Conservation (phyloP, 2,113 vertebrate genomes). For the Oreochromis niloticus region DNA sequence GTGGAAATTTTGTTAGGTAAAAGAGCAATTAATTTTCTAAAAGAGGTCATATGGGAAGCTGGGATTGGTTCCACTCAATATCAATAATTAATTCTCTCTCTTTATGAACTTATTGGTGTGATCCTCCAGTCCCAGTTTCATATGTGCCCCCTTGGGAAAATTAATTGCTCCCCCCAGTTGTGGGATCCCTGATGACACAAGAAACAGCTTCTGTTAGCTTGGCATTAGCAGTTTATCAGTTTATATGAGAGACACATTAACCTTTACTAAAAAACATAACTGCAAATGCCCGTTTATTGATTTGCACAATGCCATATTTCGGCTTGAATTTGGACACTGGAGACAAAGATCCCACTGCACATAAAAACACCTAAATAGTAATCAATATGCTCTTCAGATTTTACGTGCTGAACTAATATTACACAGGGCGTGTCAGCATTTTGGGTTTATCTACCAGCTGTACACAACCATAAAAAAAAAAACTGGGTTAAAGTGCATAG, state of each 20-base stretch:
- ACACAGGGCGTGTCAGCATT: not conserved
- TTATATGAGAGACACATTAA: not conserved
- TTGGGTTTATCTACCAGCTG: not conserved
- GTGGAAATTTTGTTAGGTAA: not conserved
- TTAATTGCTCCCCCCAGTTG: not conserved
- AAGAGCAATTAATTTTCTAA: not conserved
- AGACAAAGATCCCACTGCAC: rapidly evolving
- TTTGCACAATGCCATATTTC: not conserved
- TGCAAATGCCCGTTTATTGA: not conserved
- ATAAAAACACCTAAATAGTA: not conserved
- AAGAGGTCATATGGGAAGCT: not conserved
- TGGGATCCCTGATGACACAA: not conserved
- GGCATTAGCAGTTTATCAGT: not conserved
- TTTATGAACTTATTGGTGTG: not conserved
- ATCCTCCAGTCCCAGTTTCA: not conserved
- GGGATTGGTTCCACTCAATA: not conserved
- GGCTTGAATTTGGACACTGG: not conserved
- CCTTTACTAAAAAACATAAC: not conserved
- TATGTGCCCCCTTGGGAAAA: not conserved
- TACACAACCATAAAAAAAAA: not conserved
- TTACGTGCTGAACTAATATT: not conserved
- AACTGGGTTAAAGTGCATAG: not conserved
- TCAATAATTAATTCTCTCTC: not conserved
- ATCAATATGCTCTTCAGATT: not conserved
- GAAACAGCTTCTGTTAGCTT: not conserved